Base-by-base conservation (phyloP, 2,797 vertebrate genomes). In the Paedocypris micromegethes region DNA sequence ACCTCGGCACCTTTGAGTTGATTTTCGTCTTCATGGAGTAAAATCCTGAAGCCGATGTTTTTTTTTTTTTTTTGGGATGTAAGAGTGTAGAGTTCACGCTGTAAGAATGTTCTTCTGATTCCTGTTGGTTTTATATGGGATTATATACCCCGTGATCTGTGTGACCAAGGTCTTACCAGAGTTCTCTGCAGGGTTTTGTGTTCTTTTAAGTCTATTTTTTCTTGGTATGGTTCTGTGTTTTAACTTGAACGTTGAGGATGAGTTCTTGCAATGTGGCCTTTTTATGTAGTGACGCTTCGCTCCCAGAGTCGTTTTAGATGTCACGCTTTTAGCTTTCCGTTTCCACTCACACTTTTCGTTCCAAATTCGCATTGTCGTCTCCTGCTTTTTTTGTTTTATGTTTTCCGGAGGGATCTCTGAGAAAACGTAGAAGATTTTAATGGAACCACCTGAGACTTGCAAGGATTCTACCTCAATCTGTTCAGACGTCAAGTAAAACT, bases 391-490 rank as follows among this genome's bases (percentile, higher is more conserved):
- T 23, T 7, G 9, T n/a, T 47, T n/a, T 4, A 7, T 41, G 3
- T 5, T 2, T 49, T n/a, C 2, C 6, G 40, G 53, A 23, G 53
- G 9, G 6, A 3, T 77, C 51, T 65, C 43, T 8, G 40, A 52
- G 9, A 4, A 52, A 51, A 84, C 79, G 79, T 73, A 75, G 81
- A 80, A 79, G 3, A 70, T 62, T 70, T 64, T 64, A 57, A 57
- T 50, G 8, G 39, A 57, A 63, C 52, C 53, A 65, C 62, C 46
- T 72, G 60, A 72, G 68, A 74, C 69, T 88, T 86, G 87, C 86
- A 88, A 89, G 86, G 88, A 90, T 91, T 90, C 90, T 91, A 91
- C 90, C 90, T 91, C 90, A 90, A 72, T 84, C 86, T 88, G 87
- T 87, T 88, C 70, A 86, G 75, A 82, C 81, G 80, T 87, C 85